Evolutionary conservation across 2,113 vertebrate species (phyloP).

Genomic region (Scomber japonicus): DNA sequence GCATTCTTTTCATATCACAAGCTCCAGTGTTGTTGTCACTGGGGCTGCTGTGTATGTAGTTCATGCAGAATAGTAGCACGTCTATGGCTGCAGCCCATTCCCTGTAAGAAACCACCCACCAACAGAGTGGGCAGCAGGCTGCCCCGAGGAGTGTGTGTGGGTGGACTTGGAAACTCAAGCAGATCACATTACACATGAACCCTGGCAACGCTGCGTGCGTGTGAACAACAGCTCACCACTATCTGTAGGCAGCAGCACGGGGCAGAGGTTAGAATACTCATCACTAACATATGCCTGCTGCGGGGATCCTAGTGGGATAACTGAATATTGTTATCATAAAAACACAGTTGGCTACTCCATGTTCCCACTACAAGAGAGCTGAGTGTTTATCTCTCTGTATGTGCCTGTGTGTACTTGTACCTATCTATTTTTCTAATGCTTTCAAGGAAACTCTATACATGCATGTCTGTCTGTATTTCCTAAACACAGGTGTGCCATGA

Average conservation of each 20-base stretch:
- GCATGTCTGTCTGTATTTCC: slow-evolving; percentile 45
- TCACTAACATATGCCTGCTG: slow-evolving; percentile 82
- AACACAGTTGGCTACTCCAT: slow-evolving; percentile 70
- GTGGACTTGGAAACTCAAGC: slow-evolving; percentile 83
- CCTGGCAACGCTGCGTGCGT: slow-evolving; percentile 77
- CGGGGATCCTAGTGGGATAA: slow-evolving; percentile 76
- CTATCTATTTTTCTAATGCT: slow-evolving; percentile 25
- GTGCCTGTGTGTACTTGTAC: slow-evolving; percentile 26
- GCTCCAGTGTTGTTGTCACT: slow-evolving; percentile 67
- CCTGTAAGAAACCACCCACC: slow-evolving; percentile 83
- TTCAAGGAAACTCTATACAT: slow-evolving; percentile 48
- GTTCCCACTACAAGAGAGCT: slow-evolving; percentile 62
- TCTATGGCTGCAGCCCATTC: slow-evolving; percentile 73
- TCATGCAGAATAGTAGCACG: slow-evolving; percentile 78
- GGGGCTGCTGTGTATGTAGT: slow-evolving; percentile 66
- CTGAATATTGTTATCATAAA: slow-evolving; percentile 71
- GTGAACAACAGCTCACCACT: slow-evolving; percentile 80
- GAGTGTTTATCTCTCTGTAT: slow-evolving; percentile 39
- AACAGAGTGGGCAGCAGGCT: slow-evolving; percentile 84
- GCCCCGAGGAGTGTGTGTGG: slow-evolving; percentile 84
- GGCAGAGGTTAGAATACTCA: slow-evolving; percentile 81
- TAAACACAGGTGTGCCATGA: slow-evolving; percentile 47
- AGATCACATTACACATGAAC: slow-evolving; percentile 86
- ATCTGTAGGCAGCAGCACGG: slow-evolving; percentile 83
- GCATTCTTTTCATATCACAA: slow-evolving; percentile 58